Base-by-base conservation (phyloP, 2,113 vertebrate species). In the Gallinago media region DNA sequence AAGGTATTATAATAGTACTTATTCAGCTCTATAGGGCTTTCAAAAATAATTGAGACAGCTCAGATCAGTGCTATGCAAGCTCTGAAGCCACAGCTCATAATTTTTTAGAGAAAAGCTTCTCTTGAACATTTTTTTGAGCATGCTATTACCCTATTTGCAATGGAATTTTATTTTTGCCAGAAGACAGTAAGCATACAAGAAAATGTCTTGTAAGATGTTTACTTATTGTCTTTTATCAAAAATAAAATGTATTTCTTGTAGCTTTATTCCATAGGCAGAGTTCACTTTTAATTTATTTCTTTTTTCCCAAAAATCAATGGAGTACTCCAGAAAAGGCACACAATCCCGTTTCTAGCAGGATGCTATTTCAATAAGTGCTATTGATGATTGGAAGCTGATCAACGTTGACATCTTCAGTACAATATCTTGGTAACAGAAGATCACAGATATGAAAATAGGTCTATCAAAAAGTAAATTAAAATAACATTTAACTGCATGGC, bases 391-490 rank as follows among this genome's bases (percentile, higher is more conserved):
- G 85, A 85, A 94, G 54, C 65, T 40, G 70, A 94, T 95, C 76
- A 96, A 67, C 61, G 65, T 52, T 96, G 96, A 78, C 56, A 54
- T 92, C 76, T 94, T 96, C 65, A 78, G 73, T 81, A 70, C 31
- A 91, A 44, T 67, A 71, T n/a, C 56, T 81, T 11, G 1, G n/a
- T 78, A 75, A 76, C 40, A 46, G 65, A 31, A 77, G 40, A 84
- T 55, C 26, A 59, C 19, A 56, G 25, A 84, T 29, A 61, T n/a
- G 36, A 88, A 92, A 89, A 49, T 5, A 52, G 8, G 27, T 44
- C n/a, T 86, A 56, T 54, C 27, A 78, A 72, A 82, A 86, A 78
- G 18, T 68, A 82, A 74, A 94, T 54, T 25, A 42, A 81, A 87
- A 74, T 68, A 68, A 9, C 9, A 19, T 74, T 89, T 66, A 91